These are phyloP conservation scores for Mesochorus sp. DNA, from an alignment of 2,888 invertebrate genomes.

Conservation along the genomic window DNA sequence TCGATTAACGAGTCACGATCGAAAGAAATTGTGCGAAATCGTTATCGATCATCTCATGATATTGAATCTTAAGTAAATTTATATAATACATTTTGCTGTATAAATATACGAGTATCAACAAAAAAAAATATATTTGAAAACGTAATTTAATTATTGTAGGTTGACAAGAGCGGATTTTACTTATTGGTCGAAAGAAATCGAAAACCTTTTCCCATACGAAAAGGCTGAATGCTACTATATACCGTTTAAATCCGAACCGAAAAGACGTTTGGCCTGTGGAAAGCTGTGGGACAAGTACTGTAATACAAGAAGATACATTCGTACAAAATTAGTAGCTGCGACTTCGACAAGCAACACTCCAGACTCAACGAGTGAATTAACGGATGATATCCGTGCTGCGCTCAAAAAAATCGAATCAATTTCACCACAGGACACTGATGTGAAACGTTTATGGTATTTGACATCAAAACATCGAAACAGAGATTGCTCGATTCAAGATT, in stretches of 20 bases:
- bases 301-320: slow-evolving; percentile 17
- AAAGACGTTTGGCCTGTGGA: slow-evolving; percentile 13
- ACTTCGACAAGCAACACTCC: not conserved
- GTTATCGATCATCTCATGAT: slow-evolving; percentile 24
- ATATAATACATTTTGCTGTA: not conserved
- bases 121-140: no score
- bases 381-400: slow-evolving; percentile 1
- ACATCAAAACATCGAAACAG: slow-evolving; percentile 10
- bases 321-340: not conserved
- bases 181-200: slow-evolving; percentile 4
- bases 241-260: slow-evolving; percentile 8
- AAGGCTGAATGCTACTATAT: slow-evolving; percentile 3
- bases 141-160: no score
- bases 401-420: slow-evolving; percentile 9
- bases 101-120: not conserved
- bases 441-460: slow-evolving; percentile 17
- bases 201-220: not conserved
- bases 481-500: slow-evolving; percentile 4
- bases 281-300: slow-evolving; percentile 25
- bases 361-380: not conserved
- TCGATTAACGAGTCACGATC: not conserved
- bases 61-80: slow-evolving; percentile 5
- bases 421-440: slow-evolving; percentile 24
- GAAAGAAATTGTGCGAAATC: slow-evolving; percentile 23
- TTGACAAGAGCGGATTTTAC: not conserved